Evolutionary conservation across 2,113 vertebrate genomes (phyloP), one percentile per base, ranked within the genome.

Genomic region (Illadopsis cleaveri): DNA sequence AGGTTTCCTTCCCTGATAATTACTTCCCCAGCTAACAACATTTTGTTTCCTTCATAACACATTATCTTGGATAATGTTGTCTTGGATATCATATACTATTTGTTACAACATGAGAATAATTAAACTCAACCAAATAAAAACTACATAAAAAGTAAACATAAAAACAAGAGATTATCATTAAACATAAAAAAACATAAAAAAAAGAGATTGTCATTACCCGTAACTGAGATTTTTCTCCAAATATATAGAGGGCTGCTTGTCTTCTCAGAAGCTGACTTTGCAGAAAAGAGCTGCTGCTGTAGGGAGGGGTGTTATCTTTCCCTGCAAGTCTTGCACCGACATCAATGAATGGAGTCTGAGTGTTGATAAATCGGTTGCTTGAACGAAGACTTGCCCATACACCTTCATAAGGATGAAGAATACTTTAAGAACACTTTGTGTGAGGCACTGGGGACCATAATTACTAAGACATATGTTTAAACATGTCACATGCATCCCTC

Each of bases 361-460:
- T 98, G 91, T 98, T 99, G 97, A 98, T 98, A 86, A 99, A 98
- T 84, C 99, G 98, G 97, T 98, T 99, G 98, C 99, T 99, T 72
- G 99, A 99, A 93, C 99, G 99, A 94, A 99, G 98, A 97, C 99
- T 99, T 14, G 99, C 99, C 99, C 99, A 99, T 44, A 99, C 98
- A 97, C 99, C 99, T 99, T 98, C 66, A 96, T 16, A 86, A 94
- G 97, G 82, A 97, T n/a, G 90, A 96, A 91, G 94, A 83, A 95
- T 17, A 77, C 35, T 90, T 75, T 15, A 86, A 82, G 90, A 71
- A 12, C 27, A 76, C 18, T 91, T 61, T 56, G 23, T 4, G 4
- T 66, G 60, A 90, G 35, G 33, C 22, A 66, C 13, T 37, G 54
- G 48, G 83, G n/a, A 77, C 44, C 37, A 50, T 10, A 69, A 37